Percentiles rank a stretch among this genome's conserved stretches.
These are phyloP conservation scores for Loris lydekkerianus DNA, from an alignment of 2,797 vertebrate genomes.

Conservation along the genomic window DNA sequence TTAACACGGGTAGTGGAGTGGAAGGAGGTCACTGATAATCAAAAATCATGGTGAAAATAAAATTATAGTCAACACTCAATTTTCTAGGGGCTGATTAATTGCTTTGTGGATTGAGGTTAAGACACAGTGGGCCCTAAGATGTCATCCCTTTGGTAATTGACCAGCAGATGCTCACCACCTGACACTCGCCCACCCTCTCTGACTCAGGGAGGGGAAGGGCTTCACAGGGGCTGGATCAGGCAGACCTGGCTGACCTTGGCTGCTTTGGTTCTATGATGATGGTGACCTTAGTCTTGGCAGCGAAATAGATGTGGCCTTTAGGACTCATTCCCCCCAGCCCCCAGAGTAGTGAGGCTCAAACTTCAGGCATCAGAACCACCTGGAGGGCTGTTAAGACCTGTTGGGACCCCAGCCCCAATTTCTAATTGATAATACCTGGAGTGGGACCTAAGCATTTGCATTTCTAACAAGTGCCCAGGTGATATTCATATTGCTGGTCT, in stretches of 20 bases:
- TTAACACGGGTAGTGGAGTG: conserved; percentile 82
- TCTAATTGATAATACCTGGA: background rate
- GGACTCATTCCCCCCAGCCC: background rate
- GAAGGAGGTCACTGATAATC: conserved; percentile 79
- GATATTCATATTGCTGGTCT: background rate
- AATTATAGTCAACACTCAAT: conserved; percentile 62
- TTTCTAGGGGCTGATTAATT: conserved; percentile 66
- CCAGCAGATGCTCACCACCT: background rate
- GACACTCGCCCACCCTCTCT: background rate
- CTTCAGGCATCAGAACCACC: background rate
- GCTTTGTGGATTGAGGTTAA: conserved; percentile 51
- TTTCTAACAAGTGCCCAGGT: background rate
- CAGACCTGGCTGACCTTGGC: background rate
- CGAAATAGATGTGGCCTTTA: background rate
- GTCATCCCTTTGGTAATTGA: conserved; percentile 37
- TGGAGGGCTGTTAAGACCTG: background rate
- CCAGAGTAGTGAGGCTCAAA: background rate
- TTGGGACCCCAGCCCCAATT: background rate
- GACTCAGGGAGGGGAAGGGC: background rate
- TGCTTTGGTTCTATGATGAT: background rate
- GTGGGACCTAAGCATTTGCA: background rate
- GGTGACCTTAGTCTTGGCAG: background rate
- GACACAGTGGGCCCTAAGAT: background rate
- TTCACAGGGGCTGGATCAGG: background rate
- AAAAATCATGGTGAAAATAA: conserved; percentile 75